These are phyloP conservation scores for Astreopora myriophthalma DNA, from an alignment of 64 coral and sea anemone genomes.

Conservation along the genomic window DNA sequence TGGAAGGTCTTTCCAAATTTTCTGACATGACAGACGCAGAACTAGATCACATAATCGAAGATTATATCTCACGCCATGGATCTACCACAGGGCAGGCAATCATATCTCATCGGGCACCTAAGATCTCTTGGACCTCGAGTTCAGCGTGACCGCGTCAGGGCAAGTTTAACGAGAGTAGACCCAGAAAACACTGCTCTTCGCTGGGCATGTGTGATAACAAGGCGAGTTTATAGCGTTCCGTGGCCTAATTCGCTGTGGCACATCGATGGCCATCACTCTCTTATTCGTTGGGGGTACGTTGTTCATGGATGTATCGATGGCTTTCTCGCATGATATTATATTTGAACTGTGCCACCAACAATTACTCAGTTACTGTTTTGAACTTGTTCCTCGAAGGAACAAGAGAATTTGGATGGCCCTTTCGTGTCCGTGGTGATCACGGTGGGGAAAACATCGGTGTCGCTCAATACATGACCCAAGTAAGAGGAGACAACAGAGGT, in stretches of 20 bases:
- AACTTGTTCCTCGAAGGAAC: background rate
- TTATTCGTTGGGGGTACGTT: background rate
- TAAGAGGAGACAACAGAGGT: too few relatives aligned
- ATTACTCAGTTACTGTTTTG: too few relatives aligned
- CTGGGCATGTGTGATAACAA: conserved; percentile 49
- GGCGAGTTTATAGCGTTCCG: conserved; percentile 57
- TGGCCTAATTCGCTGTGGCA: conserved; percentile 54
- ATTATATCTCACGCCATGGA: conserved; percentile 43
- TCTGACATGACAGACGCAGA: conserved; percentile 16
- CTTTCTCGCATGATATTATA: background rate
- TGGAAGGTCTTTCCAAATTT: conserved; percentile 24
- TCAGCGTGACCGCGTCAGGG: conserved; percentile 31
- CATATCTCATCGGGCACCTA: conserved; percentile 42
- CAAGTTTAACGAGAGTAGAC: conserved; percentile 26
- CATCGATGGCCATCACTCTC: conserved; percentile 28
- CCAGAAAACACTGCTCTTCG: conserved; percentile 29
- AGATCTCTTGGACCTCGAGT: conserved; percentile 27
- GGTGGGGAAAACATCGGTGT: background rate
- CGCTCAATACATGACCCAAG: too few relatives aligned
- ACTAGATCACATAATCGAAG: conserved; percentile 1
- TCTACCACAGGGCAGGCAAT: conserved; percentile 45
- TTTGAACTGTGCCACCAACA: background rate
- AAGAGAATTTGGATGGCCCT: background rate
- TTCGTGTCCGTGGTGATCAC: too few relatives aligned
- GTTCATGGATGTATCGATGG: background rate